Evolutionary conservation across 2,888 invertebrate species (phyloP).

Genomic region (Panorpa germanica): DNA sequence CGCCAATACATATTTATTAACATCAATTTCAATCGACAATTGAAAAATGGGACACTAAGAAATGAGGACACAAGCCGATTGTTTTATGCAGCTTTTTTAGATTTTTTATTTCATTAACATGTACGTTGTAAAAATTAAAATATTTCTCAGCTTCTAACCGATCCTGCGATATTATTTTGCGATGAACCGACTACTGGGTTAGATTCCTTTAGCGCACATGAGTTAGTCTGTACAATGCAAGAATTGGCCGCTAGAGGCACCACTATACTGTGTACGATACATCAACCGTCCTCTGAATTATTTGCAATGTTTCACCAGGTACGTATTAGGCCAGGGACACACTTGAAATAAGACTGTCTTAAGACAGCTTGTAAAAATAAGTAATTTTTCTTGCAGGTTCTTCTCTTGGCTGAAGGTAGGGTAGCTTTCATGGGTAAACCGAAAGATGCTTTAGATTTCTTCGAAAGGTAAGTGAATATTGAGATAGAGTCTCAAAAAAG

Average conservation of each 20-base stretch:
- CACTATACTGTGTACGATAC: conserved; percentile 83
- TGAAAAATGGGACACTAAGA: too few species aligned
- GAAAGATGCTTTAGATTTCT: conserved; percentile 41
- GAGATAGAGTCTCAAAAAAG: too few species aligned
- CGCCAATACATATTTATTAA: too few species aligned
- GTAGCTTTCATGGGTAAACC: conserved; percentile 68
- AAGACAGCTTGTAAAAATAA: too few species aligned
- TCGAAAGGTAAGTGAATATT: conserved; percentile 34
- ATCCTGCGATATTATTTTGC: conserved; percentile 82
- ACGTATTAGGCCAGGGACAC: too few species aligned
- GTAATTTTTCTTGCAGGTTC: too few species aligned
- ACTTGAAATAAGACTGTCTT: too few species aligned
- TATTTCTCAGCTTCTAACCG: conserved; percentile 49
- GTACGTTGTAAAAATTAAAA: conserved; percentile 1
- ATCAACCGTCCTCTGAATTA: conserved; percentile 80
- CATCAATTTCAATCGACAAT: too few species aligned
- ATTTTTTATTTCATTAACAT: background rate
- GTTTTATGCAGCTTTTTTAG: too few species aligned
- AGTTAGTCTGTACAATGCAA: conserved; percentile 51
- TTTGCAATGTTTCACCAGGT: conserved; percentile 66
- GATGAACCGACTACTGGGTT: conserved; percentile 92
- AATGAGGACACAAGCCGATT: too few species aligned
- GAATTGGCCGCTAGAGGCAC: conserved; percentile 55
- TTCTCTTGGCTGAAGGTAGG: conserved; percentile 72
- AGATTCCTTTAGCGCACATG: conserved; percentile 84